Base-by-base conservation (phyloP, 2,113 vertebrate species). In the Carassius carassius region DNA sequence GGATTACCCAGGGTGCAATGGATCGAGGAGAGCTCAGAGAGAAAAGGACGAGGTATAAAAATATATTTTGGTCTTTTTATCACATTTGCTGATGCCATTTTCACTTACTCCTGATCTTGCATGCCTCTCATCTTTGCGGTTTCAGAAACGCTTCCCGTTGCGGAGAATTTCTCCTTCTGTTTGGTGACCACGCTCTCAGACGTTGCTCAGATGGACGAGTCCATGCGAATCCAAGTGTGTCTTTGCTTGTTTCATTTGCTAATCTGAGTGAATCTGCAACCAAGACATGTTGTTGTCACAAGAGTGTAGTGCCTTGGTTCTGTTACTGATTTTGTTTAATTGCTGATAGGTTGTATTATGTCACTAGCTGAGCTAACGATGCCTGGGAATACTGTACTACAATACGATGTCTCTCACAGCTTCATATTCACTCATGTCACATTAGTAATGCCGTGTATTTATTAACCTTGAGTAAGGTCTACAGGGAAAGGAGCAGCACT, bases 81-180 rank as follows among this genome's bases (percentile, higher is more conserved):
- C 11, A 47, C 41, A 12, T 12, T 47, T 47, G 2, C 44, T 12
- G 0, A 47, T 12, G 11, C 0, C 10, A 47, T 47, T 47, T 10
- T 12, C 44, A 47, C 10, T 47, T 47, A 3, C 3, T 19, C 21
- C 41, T 72, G 14, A 5, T 25, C 37, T 35, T 69, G 60, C 41
- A 7, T 47, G 54, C 3, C 21, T 49, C 37, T 70, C 49, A 8
- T 32, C 51, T 17, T 29, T 73, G 14, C 73, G 13, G 0, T 10
- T 89, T 69, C 89, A 99, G 98, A 96, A 5, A 87, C 90, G 2
- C 98, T 99, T 86, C 97, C 98, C 3, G 93, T 99, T 13, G 96
- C 98, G 63, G 98, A 99, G 93, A 99, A 94, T 90, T 99, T 99
- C 94, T 97, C 96, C 90, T 99, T 99, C 89, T 96, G 95, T 91